Base-by-base conservation (phyloP, 1,140 invertebrate genomes). In the Drosophila repletoides region DNA sequence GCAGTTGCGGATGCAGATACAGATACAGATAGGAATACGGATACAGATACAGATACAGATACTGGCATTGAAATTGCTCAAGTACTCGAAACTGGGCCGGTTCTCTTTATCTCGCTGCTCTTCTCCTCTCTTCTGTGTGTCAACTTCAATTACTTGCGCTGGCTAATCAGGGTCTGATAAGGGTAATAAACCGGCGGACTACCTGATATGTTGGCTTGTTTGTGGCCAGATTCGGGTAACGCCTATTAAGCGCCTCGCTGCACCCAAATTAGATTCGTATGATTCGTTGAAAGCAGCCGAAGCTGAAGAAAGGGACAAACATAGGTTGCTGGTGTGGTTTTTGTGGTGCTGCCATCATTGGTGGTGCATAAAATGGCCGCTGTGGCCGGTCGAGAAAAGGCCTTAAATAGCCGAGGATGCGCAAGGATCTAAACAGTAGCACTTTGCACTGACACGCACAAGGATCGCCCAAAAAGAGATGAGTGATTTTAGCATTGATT, bases 401-500 rank as follows among this genome's bases (percentile, higher is more conserved):
- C 77, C 65, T 76, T 81, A 88, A 88, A 88, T 76, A 81, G 67
- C 46, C 53, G 38, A 45, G 53, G 64, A 61, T 65, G 56, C 41
- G 65, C 64, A 55, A 31, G 36, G 9, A 58, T 51, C 60, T 64
- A 22, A 66, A 67, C 75, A 88, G 84, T 83, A 70, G 63, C 74
- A 65, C 17, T 67, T 71, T 10, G 36, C 55, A 14, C 33, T 63
- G 21, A 31, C 22, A 36, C 28, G 40, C 53, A 38, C 34, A 28
- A 84, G 67, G 76, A 87, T 88, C 70, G 33, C n/a, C n/a, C n/a
- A 7, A 0, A n/a, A 2, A 19, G 61, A 19, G 7, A 84, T 89
- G 77, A 87, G 72, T 46, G 89, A 92, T 75, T 92, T 92, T 63
- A 92, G 90, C 70, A 92, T 92, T 31, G 91, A 92, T 55, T 91